Base-by-base conservation (phyloP, 2,113 vertebrate species). In the Strix uralensis region DNA sequence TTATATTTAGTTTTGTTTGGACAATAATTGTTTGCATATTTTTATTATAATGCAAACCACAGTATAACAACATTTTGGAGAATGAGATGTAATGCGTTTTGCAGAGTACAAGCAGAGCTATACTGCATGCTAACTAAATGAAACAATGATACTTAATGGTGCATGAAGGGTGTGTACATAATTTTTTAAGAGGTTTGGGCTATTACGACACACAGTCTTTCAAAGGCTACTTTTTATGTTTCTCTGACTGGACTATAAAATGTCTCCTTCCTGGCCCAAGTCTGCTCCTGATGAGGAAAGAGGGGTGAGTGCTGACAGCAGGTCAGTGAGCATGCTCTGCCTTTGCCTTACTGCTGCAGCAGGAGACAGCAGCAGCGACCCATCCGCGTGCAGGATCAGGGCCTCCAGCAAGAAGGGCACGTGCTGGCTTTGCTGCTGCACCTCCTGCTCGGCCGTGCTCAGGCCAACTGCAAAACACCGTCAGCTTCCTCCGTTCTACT, bases 321-420 rank as follows among this genome's bases (percentile, higher is more conserved):
- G 65, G 57, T 26, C 54, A 51, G 47, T 11, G 51, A 59, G 58
- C 46, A 20, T 5, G 3, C 47, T 66, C 85, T n/a, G 75, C 47
- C 58, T 15, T 21, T 15, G 82, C 66, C 40, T 18, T 0, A 1
- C 40, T 4, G 54, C 51, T 22, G 4, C 30, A 5, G 58, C 58
- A 3, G 52, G 42, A 62, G n/a, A 20, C 40, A 11, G n/a, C 78
- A 25, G 73, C 14, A 3, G 16, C 4, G 7, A 46, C 25, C 62
- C 5, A 0, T 8, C 40, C 5, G 0, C 0, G 3, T 0, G 36
- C 52, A 7, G 71, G 34, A 57, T 3, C 0, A 1, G n/a, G 26
- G 57, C 22, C 42, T 72, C 21, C 8, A 1, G 85, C 2, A 0
- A 5, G 26, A 5, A 17, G 30, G 34, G 9, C 69, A 51, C 4